Percentiles rank a stretch among this genome's conserved stretches.
Evolutionary conservation across 2,797 vertebrate species (phyloP).

Genomic region (Ambastaia sidthimunki): DNA sequence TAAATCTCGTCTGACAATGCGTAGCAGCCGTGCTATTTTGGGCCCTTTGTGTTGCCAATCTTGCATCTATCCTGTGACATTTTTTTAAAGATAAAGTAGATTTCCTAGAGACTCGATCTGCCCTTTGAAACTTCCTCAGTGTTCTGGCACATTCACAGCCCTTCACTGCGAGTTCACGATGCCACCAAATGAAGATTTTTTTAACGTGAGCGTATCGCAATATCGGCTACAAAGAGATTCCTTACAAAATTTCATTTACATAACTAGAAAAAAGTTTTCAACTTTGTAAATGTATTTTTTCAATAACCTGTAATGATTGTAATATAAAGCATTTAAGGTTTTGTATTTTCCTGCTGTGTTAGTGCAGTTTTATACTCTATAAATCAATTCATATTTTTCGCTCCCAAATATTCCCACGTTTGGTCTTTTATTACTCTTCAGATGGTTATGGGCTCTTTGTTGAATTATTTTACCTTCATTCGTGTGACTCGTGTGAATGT

Average conservation of each 20-base stretch:
- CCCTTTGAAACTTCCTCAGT: constrained; percentile 96
- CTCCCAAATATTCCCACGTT: too few relatives aligned
- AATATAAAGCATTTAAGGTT: too few relatives aligned
- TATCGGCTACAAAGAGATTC: constrained; percentile 75
- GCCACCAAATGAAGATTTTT: not conserved
- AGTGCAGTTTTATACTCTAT: too few relatives aligned
- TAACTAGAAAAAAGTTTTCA: not conserved
- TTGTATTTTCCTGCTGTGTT: too few relatives aligned
- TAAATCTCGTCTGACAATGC: constrained; percentile 99
- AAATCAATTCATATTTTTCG: too few relatives aligned
- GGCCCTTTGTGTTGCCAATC: constrained; percentile 99
- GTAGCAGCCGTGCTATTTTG: constrained; percentile 98
- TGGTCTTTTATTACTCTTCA: not conserved
- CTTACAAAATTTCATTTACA: constrained; percentile 42
- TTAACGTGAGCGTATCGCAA: constrained; percentile 81
- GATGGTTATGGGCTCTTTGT: not conserved
- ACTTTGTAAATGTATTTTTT: not conserved
- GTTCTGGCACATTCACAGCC: constrained; percentile 85
- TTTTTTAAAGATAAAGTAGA: constrained; percentile 99
- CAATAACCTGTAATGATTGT: not conserved
- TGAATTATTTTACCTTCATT: constrained; percentile 6
- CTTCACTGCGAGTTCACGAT: constrained; percentile 76
- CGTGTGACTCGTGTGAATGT: constrained; percentile 32
- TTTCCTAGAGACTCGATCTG: constrained; percentile 97
- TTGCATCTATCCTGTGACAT: constrained; percentile 98